Evolutionary conservation across 2,888 invertebrate species (phyloP), one percentile per base, ranked within the genome.

Genomic region (Thecocarcelia acutangulata): DNA sequence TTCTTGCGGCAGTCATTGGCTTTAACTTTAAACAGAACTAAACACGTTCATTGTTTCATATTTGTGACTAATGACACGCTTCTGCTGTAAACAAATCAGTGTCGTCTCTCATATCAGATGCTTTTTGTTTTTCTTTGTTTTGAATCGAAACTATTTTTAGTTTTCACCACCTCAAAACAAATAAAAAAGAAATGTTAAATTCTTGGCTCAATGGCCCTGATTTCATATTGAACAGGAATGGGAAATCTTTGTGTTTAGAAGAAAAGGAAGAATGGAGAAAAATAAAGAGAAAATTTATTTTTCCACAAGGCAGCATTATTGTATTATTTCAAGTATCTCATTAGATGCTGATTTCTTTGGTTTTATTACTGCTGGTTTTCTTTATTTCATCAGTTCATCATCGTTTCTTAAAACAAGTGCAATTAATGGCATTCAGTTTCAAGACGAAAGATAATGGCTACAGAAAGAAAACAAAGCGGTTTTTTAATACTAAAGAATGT

Each of bases 311-410:
- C 78, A 74, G 59, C 69, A 78, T 69, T 64, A 59, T 24, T 59
- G 17, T 56, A 48, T 42, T 74, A 78, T 70, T 78, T 74, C 69
- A 78, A 78, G 82, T 74, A 74, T 78, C 69, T 78, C 64, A 70
- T 78, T 74, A 78, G 63, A 74, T 69, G 77, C 17, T 42, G 17
- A 48, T 11, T 44, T 48, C 1, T 50, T 61, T 37, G 40, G 28
- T 21, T 15, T 37, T 28, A 3, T n/a, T 61, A n/a, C 37, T 33
- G 59, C 28, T 56, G 13, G 19, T 8, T 15, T 11, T 17, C 12
- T 12, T 42, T 44, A 12, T 46, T 1, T 56, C 37, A 28, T 33
- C 33, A 33, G 24, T 46, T 56, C 48, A 1, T 9, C 11, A 11
- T 42, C 21, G 8, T 40, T 3, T 58, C 21, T 13, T 48, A 40